Base-by-base conservation (phyloP, 1,140 invertebrate species). In the Drosophila carrolli region DNA sequence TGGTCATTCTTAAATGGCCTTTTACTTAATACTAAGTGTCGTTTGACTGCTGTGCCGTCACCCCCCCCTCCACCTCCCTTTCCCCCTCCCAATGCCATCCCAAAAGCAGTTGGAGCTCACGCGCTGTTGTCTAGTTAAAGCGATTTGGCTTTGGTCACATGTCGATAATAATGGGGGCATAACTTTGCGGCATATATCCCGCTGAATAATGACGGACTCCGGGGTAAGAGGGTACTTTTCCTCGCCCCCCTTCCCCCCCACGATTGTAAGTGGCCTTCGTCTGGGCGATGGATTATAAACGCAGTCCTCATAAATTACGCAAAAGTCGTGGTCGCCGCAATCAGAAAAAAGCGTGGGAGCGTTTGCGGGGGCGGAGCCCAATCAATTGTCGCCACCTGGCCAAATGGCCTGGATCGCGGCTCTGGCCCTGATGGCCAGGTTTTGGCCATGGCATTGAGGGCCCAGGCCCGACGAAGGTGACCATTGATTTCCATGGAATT, bases 11-110 rank as follows among this genome's bases (percentile, higher is more conserved):
- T 88, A 88, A 88, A 89, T 88, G 83, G 75, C 84, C 63, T 88
- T 88, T 88, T 89, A 79, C 75, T 88, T 88, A 88, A 88, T 79
- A 63, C 83, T 70, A 88, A 83, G 72, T 83, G 83, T 78, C 82
- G 75, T 67, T 86, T 81, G 74, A 61, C 65, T 60, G 68, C 48
- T 37, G 32, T 37, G 66, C 44, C n/a, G 10, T 11, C 8, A 29
- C 16, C 37, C 9, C 4, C 9, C 6, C 1, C 23, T 9, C 14
- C 47, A 0, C 10, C 0, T 9, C 11, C n/a, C 9, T 1, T 4
- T 3, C 1, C 41, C 41, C 7, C 41, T 7, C 46, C 43, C 43
- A 46, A 8, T 8, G 8, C 48, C 11, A 16, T 19, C 37, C 19
- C 4, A 43, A 56, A 56, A 41, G 35, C n/a, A 43, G 23, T 48